Evolutionary conservation across 2,113 vertebrate genomes (phyloP).

Genomic region (Copsychus sechellarum): DNA sequence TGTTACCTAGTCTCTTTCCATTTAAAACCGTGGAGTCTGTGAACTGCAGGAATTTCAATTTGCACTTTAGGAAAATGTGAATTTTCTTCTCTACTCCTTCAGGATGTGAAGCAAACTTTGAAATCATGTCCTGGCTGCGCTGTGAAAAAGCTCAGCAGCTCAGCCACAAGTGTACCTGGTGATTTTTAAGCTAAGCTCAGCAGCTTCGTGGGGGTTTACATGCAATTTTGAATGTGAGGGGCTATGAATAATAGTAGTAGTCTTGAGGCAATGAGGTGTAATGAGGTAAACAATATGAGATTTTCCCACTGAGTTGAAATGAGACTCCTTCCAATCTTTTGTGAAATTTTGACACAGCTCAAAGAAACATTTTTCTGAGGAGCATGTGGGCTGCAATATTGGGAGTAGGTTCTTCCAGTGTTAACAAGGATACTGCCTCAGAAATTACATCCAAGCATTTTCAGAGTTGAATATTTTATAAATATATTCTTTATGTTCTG

Average conservation of each 20-base stretch:
- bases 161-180: background rate
- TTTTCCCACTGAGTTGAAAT: background rate
- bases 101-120: background rate
- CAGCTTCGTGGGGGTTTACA: background rate
- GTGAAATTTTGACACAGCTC: background rate
- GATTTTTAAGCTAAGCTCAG: background rate
- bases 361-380: background rate
- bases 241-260: background rate
- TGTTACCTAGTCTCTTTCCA: background rate
- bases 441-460: slow-evolving; percentile 14
- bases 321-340: background rate
- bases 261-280: background rate
- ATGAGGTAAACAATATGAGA: background rate
- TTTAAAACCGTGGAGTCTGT: background rate
- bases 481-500: slow-evolving; percentile 19
- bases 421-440: background rate
- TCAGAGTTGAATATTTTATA: slow-evolving; percentile 1
- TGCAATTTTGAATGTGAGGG: background rate
- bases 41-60: background rate
- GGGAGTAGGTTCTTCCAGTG: slow-evolving; percentile 11
- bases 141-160: background rate
- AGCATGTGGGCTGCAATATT: background rate
- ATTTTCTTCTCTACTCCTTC: background rate
- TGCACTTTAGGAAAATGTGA: background rate
- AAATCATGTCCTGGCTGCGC: background rate